These are phyloP conservation scores for Ancistrus triradiatus DNA, from an alignment of 2,113 vertebrate species.

Conservation along the genomic window DNA sequence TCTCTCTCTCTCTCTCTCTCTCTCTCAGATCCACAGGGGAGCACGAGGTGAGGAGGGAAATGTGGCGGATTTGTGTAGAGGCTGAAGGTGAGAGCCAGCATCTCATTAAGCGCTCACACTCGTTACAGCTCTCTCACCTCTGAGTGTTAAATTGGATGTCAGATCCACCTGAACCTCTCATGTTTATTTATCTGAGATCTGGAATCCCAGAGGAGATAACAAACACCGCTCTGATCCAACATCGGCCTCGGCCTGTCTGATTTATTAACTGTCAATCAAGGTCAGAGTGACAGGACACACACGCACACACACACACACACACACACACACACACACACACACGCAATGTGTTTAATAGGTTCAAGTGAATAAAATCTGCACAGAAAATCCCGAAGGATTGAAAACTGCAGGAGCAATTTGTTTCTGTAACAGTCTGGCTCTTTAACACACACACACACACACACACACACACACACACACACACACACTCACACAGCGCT, in stretches of 20 bases:
- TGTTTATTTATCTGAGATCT: slow-evolving; percentile 82
- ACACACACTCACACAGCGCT: too few relatives aligned
- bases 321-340: slow-evolving; percentile 14
- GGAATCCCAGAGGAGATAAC: slow-evolving; percentile 78
- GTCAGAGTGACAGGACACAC: slow-evolving; percentile 10
- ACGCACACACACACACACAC: slow-evolving; percentile 1
- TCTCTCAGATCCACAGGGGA: neutral
- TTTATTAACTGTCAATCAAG: slow-evolving; percentile 39
- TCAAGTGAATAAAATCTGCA: neutral
- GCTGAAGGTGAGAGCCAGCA: slow-evolving; percentile 70
- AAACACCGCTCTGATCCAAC: slow-evolving; percentile 79
- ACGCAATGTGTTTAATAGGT: neutral
- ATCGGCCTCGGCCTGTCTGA: slow-evolving; percentile 69
- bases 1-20: slow-evolving; percentile 3
- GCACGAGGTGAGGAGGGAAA: slow-evolving; percentile 56
- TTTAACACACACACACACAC: too few relatives aligned
- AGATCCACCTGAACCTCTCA: slow-evolving; percentile 57
- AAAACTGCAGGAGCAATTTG: too few relatives aligned
- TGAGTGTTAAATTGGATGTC: slow-evolving; percentile 80
- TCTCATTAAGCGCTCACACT: slow-evolving; percentile 86
- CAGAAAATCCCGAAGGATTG: too few relatives aligned
- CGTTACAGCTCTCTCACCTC: slow-evolving; percentile 74
- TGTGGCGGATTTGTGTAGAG: slow-evolving; percentile 74
- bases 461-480: too few relatives aligned
- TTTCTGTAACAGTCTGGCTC: too few relatives aligned